Evolutionary conservation across 2,797 vertebrate species (phyloP).

Genomic region (Danio choprae): DNA sequence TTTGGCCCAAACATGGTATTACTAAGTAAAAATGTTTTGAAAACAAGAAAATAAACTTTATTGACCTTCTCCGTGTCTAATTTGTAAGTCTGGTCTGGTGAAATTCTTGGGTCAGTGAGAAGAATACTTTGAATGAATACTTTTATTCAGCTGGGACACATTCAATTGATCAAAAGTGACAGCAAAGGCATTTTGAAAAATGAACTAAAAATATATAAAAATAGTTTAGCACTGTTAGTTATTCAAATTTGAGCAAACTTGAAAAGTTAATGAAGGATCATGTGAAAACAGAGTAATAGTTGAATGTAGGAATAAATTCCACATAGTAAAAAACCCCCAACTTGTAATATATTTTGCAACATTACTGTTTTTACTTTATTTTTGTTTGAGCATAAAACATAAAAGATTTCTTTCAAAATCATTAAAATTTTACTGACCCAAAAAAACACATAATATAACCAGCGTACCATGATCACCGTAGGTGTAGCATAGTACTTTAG

Average conservation of each 20-base stretch:
- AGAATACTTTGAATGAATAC: too few relatives aligned
- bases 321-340: too few relatives aligned
- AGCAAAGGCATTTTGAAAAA: neutral
- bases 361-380: neutral
- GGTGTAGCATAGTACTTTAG: neutral
- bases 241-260: neutral
- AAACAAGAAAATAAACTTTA: neutral
- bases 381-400: neutral
- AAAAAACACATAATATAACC: neutral
- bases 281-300: neutral
- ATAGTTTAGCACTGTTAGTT: too few relatives aligned
- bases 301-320: neutral
- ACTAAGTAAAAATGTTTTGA: neutral
- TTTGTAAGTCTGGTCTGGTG: neutral
- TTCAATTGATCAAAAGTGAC: neutral
- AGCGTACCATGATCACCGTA: neutral
- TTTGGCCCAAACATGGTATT: neutral
- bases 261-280: neutral
- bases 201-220: too few relatives aligned
- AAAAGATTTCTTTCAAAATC: neutral
- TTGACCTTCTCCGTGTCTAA: neutral
- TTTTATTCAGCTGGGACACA: neutral
- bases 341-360: neutral
- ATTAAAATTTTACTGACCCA: neutral
- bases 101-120: too few relatives aligned